Evolutionary conservation across 2,888 invertebrate species (phyloP).

Genomic region (Polietes domitor): DNA sequence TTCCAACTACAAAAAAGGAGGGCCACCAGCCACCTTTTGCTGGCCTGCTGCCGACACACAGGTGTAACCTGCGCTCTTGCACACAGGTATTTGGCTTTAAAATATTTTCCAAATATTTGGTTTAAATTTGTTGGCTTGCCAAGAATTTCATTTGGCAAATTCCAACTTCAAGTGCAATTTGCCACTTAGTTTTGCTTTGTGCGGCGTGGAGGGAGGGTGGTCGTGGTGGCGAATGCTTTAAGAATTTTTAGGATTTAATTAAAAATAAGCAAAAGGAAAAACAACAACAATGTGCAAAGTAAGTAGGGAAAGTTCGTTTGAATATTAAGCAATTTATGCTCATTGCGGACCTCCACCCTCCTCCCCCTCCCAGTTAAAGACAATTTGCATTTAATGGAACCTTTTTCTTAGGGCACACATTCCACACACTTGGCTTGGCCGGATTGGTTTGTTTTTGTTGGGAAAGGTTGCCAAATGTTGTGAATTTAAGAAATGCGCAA

Average conservation of each 20-base stretch:
- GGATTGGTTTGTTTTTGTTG: too few species aligned
- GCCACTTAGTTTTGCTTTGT: neutral
- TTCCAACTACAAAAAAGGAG: neutral
- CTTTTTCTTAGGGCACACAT: too few species aligned
- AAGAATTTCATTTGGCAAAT: constrained; percentile 27
- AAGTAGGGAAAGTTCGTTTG: neutral
- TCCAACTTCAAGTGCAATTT: neutral
- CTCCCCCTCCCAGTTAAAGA: too few species aligned
- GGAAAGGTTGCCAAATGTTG: too few species aligned
- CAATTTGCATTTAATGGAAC: too few species aligned
- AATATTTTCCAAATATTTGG: neutral
- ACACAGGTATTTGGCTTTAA: too few species aligned
- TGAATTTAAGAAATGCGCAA: too few species aligned
- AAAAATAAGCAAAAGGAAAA: neutral
- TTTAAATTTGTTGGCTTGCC: constrained; percentile 22
- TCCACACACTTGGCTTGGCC: too few species aligned
- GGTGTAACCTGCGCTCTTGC: constrained; percentile 49
- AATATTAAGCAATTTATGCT: neutral
- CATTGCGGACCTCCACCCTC: too few species aligned
- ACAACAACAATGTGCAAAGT: neutral
- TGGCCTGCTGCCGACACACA: constrained; percentile 19
- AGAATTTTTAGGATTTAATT: neutral
- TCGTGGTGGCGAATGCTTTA: neutral
- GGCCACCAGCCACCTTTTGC: neutral
- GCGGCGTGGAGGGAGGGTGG: neutral